Conservation (phyloP, 1,140 invertebrate species). For the Pissodes strobi region DNA sequence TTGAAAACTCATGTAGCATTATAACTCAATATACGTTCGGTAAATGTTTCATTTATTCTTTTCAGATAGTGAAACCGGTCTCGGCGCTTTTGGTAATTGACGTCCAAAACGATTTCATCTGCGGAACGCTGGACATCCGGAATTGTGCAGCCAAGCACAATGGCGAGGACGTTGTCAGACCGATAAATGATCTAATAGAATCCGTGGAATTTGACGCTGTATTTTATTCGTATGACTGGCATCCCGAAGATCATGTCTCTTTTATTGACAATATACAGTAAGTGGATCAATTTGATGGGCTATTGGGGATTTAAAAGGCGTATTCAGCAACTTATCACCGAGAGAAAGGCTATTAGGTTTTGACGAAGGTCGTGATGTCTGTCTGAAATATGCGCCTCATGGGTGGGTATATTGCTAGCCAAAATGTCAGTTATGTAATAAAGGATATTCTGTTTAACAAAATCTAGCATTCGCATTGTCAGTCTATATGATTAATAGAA, state of each 20-base stretch:
- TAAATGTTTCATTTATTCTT: neutral
- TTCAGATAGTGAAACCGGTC: slow-evolving; percentile 58
- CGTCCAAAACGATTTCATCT: slow-evolving; percentile 86
- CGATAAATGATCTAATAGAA: slow-evolving; percentile 73
- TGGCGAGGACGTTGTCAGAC: slow-evolving; percentile 65
- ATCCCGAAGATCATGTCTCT: slow-evolving; percentile 79
- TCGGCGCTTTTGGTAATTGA: slow-evolving; percentile 75
- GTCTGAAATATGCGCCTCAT: too few species aligned
- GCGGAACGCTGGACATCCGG: slow-evolving; percentile 70
- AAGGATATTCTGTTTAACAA: too few species aligned
- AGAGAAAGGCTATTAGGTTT: too few species aligned
- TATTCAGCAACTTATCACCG: too few species aligned
- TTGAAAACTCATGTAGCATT: too few species aligned
- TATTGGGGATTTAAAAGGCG: too few species aligned
- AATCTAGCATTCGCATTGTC: too few species aligned
- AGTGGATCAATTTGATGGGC: slow-evolving; percentile 1
- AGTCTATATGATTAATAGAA: too few species aligned
- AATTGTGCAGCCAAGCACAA: slow-evolving; percentile 70
- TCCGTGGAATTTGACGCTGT: slow-evolving; percentile 69
- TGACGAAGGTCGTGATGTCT: too few species aligned
- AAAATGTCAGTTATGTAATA: too few species aligned
- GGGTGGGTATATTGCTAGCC: too few species aligned
- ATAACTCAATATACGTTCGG: too few species aligned
- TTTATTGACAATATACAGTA: slow-evolving; percentile 72
- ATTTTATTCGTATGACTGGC: slow-evolving; percentile 81